Evolutionary conservation across 2,797 vertebrate species (phyloP).

Genomic region (Sciurus carolinensis): DNA sequence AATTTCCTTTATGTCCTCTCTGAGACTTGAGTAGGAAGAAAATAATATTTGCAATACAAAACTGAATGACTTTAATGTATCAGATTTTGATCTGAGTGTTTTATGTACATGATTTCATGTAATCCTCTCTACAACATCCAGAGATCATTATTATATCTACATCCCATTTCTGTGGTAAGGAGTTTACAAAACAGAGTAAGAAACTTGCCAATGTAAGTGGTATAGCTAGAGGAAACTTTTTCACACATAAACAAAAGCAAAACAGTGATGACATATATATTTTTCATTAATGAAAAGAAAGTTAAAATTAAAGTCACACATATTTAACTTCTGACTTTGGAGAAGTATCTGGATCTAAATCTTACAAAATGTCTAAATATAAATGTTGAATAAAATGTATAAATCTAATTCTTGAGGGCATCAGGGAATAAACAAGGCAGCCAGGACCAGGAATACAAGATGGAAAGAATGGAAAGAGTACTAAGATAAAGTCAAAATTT

Average conservation of each 20-base stretch:
- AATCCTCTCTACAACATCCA: neutral
- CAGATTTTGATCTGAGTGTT: neutral
- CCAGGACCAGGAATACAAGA: neutral
- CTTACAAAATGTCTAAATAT: neutral
- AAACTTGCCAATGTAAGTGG: neutral
- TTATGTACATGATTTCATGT: neutral
- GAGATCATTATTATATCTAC: neutral
- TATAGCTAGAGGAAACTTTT: neutral
- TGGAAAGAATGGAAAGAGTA: neutral
- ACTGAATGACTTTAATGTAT: neutral
- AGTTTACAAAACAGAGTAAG: neutral
- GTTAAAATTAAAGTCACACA: neutral
- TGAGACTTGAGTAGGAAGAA: neutral
- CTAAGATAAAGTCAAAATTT: neutral
- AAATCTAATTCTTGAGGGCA: neutral
- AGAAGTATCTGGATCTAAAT: neutral
- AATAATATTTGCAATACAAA: neutral
- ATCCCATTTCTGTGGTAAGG: neutral
- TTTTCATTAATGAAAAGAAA: neutral
- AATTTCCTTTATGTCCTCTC: neutral
- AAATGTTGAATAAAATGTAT: neutral
- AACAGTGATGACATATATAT: neutral
- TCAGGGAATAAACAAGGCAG: neutral
- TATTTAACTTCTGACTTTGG: neutral
- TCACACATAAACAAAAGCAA: neutral